phyloP scores from a whole-genome alignment of 2,888 invertebrate genomes.

The Xanthorhoe designata region DNA sequence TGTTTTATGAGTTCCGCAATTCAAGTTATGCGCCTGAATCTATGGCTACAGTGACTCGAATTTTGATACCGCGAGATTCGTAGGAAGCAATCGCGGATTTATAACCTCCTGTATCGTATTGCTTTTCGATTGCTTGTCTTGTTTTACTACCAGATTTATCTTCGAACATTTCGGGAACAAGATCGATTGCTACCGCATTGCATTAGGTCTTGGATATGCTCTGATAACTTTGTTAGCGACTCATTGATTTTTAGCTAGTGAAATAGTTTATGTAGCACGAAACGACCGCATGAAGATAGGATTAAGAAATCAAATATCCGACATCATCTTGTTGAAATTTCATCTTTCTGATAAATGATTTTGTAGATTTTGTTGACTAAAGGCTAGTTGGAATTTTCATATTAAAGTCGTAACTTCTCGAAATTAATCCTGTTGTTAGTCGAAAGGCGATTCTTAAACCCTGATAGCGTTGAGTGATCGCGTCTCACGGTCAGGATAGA shows the following conservation, averaged over 20 bases:
- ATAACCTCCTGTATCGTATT: constrained; percentile 59
- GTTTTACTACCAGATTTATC: constrained; percentile 46
- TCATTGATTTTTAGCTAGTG: constrained; percentile 27
- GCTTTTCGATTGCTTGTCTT: constrained; percentile 61
- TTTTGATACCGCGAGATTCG: constrained; percentile 54
- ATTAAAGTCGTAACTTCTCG: constrained; percentile 27
- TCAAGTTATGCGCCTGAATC: constrained; percentile 56
- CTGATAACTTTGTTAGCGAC: constrained; percentile 36
- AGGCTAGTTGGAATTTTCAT: constrained; percentile 14
- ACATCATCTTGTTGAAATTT: constrained; percentile 5
- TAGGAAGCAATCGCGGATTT: constrained; percentile 60
- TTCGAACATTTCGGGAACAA: constrained; percentile 35
- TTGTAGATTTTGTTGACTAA: constrained; percentile 5
- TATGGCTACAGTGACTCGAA: constrained; percentile 51
- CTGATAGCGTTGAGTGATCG: constrained; percentile 80
- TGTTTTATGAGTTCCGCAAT: constrained; percentile 62
- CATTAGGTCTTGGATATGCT: constrained; percentile 39
- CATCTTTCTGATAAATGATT: constrained; percentile 1
- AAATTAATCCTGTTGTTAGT: constrained; percentile 74
- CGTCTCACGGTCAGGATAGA: constrained; percentile 72
- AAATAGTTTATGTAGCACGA: constrained; percentile 4
- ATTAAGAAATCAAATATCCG: constrained; percentile 6
- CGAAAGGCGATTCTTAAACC: constrained; percentile 58
- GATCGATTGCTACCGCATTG: constrained; percentile 41
- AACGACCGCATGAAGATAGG: constrained; percentile 3